phyloP scores from a whole-genome alignment of 2,888 invertebrate genomes.

The Orthosia incerta region DNA sequence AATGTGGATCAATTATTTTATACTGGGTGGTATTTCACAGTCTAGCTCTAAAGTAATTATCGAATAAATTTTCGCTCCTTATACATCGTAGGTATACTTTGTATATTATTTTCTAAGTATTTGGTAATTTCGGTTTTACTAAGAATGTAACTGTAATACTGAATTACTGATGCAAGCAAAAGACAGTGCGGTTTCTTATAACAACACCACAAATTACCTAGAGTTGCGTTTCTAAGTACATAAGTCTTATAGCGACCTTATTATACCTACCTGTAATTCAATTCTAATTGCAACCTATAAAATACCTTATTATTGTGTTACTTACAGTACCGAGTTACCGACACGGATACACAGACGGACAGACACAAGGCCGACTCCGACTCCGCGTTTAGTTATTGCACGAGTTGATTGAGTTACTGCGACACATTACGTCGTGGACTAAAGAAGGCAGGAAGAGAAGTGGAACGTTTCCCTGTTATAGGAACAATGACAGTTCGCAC shows the following conservation, averaged over 20 bases:
- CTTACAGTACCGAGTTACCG: constrained; percentile 13
- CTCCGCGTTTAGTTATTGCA: constrained; percentile 31
- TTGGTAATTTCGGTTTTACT: no score
- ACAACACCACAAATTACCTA: not conserved
- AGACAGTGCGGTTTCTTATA: not conserved
- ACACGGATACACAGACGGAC: constrained; percentile 73
- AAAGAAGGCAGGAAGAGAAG: constrained; percentile 53
- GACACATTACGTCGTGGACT: constrained; percentile 40
- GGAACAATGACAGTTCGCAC: constrained; percentile 41
- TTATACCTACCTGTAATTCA: not conserved
- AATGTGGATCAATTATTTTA: not conserved
- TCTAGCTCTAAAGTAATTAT: no score
- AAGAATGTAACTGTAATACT: not conserved
- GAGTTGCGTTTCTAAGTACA: not conserved
- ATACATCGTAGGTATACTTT: no score
- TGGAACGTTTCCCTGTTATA: constrained; percentile 44
- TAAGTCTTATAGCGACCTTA: not conserved
- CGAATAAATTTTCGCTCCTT: no score
- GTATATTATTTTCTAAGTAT: no score
- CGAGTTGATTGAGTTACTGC: constrained; percentile 29
- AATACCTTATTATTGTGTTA: constrained; percentile 7
- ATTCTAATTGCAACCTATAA: constrained; percentile 25
- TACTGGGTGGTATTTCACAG: no score
- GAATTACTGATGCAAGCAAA: constrained; percentile 4
- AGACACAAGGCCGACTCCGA: constrained; percentile 66